phyloP scores from a whole-genome alignment of 2,797 vertebrate species.

The Artibeus jamaicensis region DNA sequence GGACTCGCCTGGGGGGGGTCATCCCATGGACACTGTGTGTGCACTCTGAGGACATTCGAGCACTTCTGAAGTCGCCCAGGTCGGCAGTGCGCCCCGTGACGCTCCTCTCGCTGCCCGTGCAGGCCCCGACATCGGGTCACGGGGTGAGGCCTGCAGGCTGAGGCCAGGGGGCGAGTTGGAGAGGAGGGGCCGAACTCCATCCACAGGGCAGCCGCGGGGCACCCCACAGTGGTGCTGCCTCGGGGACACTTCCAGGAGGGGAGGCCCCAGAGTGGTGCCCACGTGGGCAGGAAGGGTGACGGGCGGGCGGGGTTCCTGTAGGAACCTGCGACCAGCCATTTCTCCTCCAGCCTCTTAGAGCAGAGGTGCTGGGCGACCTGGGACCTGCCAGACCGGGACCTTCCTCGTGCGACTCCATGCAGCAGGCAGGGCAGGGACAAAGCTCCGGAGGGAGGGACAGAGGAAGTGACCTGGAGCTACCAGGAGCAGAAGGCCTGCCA shows the following conservation, averaged over 20 bases:
- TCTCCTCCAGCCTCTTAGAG: not conserved
- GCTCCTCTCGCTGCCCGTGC: too few relatives aligned
- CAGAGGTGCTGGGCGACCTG: accelerated
- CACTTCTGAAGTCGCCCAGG: accelerated
- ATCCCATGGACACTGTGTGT: too few relatives aligned
- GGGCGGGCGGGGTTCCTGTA: not conserved
- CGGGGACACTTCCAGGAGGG: accelerated
- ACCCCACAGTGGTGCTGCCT: not conserved
- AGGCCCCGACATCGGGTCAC: not conserved
- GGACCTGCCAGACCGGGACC: not conserved
- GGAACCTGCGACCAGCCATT: accelerated
- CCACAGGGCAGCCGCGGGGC: not conserved
- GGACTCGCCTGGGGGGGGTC: accelerated
- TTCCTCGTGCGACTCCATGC: accelerated
- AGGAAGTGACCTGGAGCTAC: accelerated
- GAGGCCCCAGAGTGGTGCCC: not conserved
- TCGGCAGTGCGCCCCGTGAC: accelerated
- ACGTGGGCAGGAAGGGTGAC: not conserved
- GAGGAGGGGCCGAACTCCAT: not conserved
- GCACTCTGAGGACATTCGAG: accelerated
- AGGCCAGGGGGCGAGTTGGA: not conserved
- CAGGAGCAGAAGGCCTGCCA: accelerated
- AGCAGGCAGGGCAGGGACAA: not conserved
- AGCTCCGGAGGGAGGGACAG: not conserved
- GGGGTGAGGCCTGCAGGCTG: not conserved